These are phyloP conservation scores for Pseudoips prasinana DNA, from an alignment of 2,888 invertebrate genomes.

Conservation along the genomic window DNA sequence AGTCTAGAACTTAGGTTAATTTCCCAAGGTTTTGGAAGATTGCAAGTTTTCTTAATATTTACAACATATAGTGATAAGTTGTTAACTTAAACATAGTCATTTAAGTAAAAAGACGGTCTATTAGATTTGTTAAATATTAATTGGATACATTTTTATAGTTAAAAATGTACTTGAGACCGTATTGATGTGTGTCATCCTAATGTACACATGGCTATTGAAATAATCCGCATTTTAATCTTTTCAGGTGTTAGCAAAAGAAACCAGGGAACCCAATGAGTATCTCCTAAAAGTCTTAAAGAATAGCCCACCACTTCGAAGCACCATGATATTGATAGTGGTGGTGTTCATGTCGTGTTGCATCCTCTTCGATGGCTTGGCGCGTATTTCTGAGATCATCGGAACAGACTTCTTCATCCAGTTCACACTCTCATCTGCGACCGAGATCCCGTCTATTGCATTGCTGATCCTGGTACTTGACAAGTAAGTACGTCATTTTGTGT, in stretches of 20 bases:
- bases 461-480: slow-evolving; percentile 62
- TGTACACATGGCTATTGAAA: too few species aligned
- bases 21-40: too few species aligned
- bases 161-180: too few species aligned
- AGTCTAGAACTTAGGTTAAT: too few species aligned
- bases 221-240: too few species aligned
- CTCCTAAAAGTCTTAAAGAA: slow-evolving; percentile 30
- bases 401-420: slow-evolving; percentile 73
- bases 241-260: neutral
- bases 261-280: slow-evolving; percentile 8
- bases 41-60: too few species aligned
- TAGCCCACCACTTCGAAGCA: slow-evolving; percentile 45
- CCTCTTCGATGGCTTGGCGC: slow-evolving; percentile 71
- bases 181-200: too few species aligned
- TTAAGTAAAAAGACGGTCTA: too few species aligned
- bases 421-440: slow-evolving; percentile 69
- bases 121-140: too few species aligned
- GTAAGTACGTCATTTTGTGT: slow-evolving; percentile 32
- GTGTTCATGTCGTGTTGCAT: slow-evolving; percentile 68
- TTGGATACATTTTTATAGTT: too few species aligned
- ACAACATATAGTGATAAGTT: too few species aligned
- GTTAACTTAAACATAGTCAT: too few species aligned
- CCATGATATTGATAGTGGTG: slow-evolving; percentile 53
- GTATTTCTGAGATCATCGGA: slow-evolving; percentile 69
- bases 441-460: slow-evolving; percentile 69